These are phyloP conservation scores for Delichon dasypus DNA, from an alignment of 2,797 vertebrate species.

Conservation along the genomic window DNA sequence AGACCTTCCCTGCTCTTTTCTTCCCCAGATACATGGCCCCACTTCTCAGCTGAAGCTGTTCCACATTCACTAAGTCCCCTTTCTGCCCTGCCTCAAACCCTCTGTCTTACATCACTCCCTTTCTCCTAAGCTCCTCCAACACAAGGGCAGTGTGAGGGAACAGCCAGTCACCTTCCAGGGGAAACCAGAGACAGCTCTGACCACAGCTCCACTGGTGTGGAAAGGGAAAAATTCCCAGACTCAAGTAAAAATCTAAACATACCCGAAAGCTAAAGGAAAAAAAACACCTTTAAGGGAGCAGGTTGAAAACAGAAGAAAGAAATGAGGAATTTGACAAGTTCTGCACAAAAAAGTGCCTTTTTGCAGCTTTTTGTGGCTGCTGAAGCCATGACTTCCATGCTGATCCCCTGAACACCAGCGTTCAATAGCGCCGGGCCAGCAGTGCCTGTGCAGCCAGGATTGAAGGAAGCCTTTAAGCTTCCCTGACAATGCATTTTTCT, in stretches of 20 bases:
- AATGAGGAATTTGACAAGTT: not conserved
- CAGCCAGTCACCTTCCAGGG: not conserved
- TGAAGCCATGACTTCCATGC: not conserved
- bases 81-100: not conserved
- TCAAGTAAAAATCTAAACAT: not conserved
- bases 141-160: not conserved
- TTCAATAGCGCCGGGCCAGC: conserved; percentile 23
- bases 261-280: not conserved
- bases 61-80: accelerated
- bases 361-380: not conserved
- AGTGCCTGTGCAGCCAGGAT: not conserved
- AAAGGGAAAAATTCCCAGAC: not conserved
- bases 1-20: not conserved
- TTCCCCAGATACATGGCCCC: accelerated
- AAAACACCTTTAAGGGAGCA: not conserved
- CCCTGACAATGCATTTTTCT: conserved; percentile 48
- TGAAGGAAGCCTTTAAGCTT: conserved; percentile 59
- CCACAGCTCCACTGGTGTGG: not conserved
- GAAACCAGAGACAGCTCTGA: not conserved
- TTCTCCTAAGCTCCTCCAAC: not conserved
- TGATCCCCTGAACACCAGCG: conserved; percentile 14
- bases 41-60: not conserved
- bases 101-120: not conserved
- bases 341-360: not conserved
- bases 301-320: not conserved